These are phyloP conservation scores for Capromys pilorides DNA, from an alignment of 2,797 vertebrate species.

Conservation along the genomic window DNA sequence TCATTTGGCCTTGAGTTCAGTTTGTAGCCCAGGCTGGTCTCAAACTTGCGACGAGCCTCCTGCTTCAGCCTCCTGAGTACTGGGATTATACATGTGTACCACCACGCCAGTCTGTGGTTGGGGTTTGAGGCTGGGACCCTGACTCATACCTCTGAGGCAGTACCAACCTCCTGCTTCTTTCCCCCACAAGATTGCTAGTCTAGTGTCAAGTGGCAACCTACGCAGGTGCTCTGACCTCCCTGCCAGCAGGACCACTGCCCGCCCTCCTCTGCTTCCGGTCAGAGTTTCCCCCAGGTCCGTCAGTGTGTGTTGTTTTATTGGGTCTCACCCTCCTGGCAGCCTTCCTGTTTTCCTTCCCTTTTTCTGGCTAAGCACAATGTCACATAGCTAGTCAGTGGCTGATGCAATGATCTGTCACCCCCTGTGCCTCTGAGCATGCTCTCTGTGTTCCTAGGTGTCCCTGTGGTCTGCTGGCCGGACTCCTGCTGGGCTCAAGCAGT, in stretches of 20 bases:
- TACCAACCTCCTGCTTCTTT: neutral
- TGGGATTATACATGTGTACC: too few relatives aligned
- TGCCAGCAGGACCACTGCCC: neutral
- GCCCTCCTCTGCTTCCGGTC: neutral
- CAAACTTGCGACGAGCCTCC: too few relatives aligned
- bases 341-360: slow-evolving; percentile 11
- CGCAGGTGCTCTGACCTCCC: neutral
- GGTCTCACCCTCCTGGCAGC: neutral
- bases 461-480: neutral
- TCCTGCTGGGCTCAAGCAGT: neutral
- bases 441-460: neutral
- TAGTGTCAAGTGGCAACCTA: neutral
- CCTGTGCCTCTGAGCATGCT: neutral
- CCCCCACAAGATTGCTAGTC: neutral
- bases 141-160: neutral
- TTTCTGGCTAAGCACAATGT: slow-evolving; percentile 23
- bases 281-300: neutral
- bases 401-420: slow-evolving; percentile 46
- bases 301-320: neutral
- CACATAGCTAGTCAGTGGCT: neutral
- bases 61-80: too few relatives aligned
- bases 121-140: neutral
- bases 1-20: too few relatives aligned
- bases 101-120: neutral
- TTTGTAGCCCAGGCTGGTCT: too few relatives aligned